phyloP scores from a whole-genome alignment of 2,113 vertebrate genomes.

The Phaethornis superciliosus region DNA sequence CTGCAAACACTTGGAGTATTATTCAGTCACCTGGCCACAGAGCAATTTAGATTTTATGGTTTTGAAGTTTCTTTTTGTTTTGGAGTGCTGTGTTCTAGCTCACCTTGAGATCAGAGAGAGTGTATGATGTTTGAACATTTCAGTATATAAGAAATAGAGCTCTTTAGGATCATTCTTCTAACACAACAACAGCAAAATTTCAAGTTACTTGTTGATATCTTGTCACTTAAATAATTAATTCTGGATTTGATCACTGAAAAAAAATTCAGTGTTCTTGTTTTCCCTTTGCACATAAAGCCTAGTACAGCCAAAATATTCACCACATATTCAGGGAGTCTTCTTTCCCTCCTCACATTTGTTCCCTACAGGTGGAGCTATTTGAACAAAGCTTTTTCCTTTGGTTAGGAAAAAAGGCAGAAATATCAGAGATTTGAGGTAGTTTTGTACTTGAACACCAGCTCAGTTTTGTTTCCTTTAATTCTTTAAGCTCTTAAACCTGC shows the following conservation, averaged over 20 bases:
- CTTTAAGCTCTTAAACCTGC: not conserved
- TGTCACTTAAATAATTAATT: not conserved
- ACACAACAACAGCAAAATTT: not conserved
- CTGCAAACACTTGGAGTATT: not conserved
- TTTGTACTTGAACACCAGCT: not conserved
- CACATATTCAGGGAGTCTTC: not conserved
- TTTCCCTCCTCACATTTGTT: accelerated
- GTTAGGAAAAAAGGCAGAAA: not conserved
- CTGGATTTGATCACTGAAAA: not conserved
- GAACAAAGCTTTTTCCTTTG: not conserved
- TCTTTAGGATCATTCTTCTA: not conserved
- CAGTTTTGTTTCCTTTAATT: not conserved
- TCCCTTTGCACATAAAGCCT: not conserved
- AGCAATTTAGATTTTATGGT: not conserved
- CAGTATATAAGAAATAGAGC: not conserved
- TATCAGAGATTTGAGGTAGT: not conserved
- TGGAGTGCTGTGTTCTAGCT: not conserved
- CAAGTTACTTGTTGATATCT: not conserved
- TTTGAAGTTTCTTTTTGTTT: not conserved
- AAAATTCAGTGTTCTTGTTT: not conserved
- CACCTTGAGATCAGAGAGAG: not conserved
- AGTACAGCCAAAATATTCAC: not conserved
- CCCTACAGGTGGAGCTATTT: not conserved
- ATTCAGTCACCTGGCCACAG: not conserved
- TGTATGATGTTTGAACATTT: not conserved